These are phyloP conservation scores for Hydraecia micacea DNA, from an alignment of 2,888 invertebrate species.

Conservation along the genomic window DNA sequence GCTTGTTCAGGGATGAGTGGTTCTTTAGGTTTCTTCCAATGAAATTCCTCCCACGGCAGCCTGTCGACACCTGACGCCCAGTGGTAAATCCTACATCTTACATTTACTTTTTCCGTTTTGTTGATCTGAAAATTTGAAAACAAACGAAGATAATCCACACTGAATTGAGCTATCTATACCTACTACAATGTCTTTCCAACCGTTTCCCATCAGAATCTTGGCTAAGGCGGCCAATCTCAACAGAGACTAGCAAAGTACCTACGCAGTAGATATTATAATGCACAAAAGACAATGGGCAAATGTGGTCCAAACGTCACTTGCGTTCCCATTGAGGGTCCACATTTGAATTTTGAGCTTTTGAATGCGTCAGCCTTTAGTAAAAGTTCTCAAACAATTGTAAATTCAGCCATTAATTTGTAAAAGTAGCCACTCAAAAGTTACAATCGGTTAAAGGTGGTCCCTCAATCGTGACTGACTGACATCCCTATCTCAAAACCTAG, in stretches of 20 bases:
- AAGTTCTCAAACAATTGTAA: too few relatives aligned
- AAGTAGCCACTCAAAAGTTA: too few relatives aligned
- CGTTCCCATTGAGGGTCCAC: too few relatives aligned
- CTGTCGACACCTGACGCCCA: constrained; percentile 93
- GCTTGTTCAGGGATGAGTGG: constrained; percentile 91
- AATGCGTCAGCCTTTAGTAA: too few relatives aligned
- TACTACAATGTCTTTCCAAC: not conserved
- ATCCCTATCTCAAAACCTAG: too few relatives aligned
- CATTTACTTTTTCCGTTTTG: constrained; percentile 92
- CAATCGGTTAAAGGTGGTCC: too few relatives aligned
- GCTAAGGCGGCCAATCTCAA: not conserved
- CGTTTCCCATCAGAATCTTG: not conserved
- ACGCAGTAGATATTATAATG: not conserved
- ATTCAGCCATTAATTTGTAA: too few relatives aligned
- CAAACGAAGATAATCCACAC: not conserved
- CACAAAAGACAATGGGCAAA: not conserved
- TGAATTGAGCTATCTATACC: not conserved
- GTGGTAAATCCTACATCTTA: constrained; percentile 95
- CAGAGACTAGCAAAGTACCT: not conserved
- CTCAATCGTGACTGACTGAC: too few relatives aligned
- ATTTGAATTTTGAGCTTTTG: too few relatives aligned
- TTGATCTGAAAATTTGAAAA: constrained; percentile 90
- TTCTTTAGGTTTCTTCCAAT: constrained; percentile 90
- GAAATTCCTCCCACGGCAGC: constrained; percentile 85
- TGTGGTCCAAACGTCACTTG: too few relatives aligned